Evolutionary conservation across 2,113 vertebrate genomes (phyloP), one percentile per base, ranked within the genome.

Genomic region (Prunella fulvescens): DNA sequence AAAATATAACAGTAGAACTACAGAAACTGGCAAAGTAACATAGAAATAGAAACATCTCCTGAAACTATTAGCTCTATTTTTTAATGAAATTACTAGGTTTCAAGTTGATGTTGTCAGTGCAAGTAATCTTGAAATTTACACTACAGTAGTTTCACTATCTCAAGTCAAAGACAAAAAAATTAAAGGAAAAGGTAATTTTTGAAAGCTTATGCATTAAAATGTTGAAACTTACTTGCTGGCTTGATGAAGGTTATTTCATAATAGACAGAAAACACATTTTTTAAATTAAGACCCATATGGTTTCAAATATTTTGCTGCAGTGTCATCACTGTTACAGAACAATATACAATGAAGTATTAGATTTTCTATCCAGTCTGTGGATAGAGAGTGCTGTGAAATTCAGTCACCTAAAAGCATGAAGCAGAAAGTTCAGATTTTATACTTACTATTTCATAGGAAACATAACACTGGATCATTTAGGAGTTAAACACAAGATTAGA

Each of bases 71-170:
- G 58, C 17, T 93, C 45, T 39, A 19, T 35, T 54, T 77, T 93
- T 86, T 88, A 44, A 77, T 56, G 33, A 88, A 94, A 85, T 83
- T 44, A 93, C 85, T 83, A 37, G 31, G 51, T 90, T 90, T 88
- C 76, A 77, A 88, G 85, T 61, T 92, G 81, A 94, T 42, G 11
- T 67, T 95, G 91, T 94, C 91, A 73, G 51, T 48, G 79, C 74
- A 85, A 90, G 84, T 82, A 85, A 94, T 40, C 74, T 79, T 93
- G 83, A 73, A 82, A 92, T 90, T 95, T 83, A 95, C 71, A 95
- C 85, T 94, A 58, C 58, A 80, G 62, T 81, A 94, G 91, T 86
- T 92, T 81, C 39, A 70, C 71, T 44, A n/a, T 31, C 40, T 65
- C 79, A 85, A 80, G 58, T 88, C 58, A 85, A 88, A 91, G 71